Percentiles rank a stretch among this genome's conserved stretches.
Evolutionary conservation across 2,888 invertebrate species (phyloP).

Genomic region (Choreutis nemorana): DNA sequence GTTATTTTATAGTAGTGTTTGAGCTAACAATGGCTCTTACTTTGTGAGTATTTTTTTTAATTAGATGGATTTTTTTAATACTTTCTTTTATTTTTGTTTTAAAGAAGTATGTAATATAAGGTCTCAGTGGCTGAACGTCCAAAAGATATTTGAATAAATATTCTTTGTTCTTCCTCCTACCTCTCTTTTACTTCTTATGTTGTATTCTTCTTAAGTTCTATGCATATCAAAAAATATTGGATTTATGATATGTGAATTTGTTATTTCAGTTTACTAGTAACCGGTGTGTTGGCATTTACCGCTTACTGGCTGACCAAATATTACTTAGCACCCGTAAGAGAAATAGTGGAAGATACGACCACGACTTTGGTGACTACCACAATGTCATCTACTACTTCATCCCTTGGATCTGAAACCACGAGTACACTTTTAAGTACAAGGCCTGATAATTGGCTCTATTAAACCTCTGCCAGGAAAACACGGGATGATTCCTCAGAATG

Average conservation of each 20-base stretch:
- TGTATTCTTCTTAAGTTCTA: no score
- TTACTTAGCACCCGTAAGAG: neutral
- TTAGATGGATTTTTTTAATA: no score
- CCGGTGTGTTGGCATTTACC: neutral
- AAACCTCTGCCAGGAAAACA: no score
- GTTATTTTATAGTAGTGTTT: constrained; percentile 9
- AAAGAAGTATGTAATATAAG: no score
- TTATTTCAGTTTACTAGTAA: constrained; percentile 7
- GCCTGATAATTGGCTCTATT: neutral
- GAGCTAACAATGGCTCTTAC: constrained; percentile 31
- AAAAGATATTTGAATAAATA: no score
- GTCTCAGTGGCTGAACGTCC: no score
- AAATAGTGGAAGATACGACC: neutral
- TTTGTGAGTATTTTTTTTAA: constrained; percentile 41
- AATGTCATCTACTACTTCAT: neutral
- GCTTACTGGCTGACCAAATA: constrained; percentile 1
- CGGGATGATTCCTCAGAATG: no score
- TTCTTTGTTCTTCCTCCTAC: neutral
- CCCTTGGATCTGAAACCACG: neutral
- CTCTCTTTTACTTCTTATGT: no score
- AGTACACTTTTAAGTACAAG: neutral
- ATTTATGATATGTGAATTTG: no score
- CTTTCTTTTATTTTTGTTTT: no score
- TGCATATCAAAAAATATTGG: no score
- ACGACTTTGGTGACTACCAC: neutral